These are phyloP conservation scores for Danio aesculapii DNA, from an alignment of 2,797 vertebrate genomes.

Conservation along the genomic window DNA sequence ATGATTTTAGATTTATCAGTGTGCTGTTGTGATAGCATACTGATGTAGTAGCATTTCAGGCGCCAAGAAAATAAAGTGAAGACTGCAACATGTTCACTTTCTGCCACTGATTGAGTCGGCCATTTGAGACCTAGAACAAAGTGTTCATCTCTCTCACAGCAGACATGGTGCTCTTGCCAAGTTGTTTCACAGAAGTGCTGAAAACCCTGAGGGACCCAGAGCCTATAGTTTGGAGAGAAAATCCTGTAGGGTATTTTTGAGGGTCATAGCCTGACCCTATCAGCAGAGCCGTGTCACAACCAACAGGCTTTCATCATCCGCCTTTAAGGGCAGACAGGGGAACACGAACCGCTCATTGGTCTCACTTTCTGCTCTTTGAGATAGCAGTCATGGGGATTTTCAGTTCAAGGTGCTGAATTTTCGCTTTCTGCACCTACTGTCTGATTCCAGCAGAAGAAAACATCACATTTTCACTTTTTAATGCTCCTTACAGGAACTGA, in stretches of 20 bases:
- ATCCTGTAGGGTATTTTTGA: slow-evolving; percentile 3
- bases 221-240: slow-evolving; percentile 5
- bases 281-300: slow-evolving; percentile 4
- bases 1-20: not conserved
- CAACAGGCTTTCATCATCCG: slow-evolving; percentile 16
- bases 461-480: not conserved
- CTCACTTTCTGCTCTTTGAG: slow-evolving; percentile 29
- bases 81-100: slow-evolving; percentile 60
- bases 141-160: slow-evolving; percentile 21
- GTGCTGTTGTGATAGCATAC: not conserved
- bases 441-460: slow-evolving; percentile 4
- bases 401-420: not conserved
- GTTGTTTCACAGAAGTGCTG: not conserved
- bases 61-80: not conserved
- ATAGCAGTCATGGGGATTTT: slow-evolving; percentile 29
- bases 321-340: not conserved
- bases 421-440: not conserved
- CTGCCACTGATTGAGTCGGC: slow-evolving; percentile 59
- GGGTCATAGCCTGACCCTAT: slow-evolving; percentile 10
- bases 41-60: slow-evolving; percentile 1
- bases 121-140: slow-evolving; percentile 57
- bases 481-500: slow-evolving; percentile 3
- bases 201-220: slow-evolving; percentile 18
- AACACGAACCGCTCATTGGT: slow-evolving; percentile 26
- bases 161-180: not conserved